Evolutionary conservation across 2,113 vertebrate species (phyloP).

Genomic region (Lamprotornis superbus): DNA sequence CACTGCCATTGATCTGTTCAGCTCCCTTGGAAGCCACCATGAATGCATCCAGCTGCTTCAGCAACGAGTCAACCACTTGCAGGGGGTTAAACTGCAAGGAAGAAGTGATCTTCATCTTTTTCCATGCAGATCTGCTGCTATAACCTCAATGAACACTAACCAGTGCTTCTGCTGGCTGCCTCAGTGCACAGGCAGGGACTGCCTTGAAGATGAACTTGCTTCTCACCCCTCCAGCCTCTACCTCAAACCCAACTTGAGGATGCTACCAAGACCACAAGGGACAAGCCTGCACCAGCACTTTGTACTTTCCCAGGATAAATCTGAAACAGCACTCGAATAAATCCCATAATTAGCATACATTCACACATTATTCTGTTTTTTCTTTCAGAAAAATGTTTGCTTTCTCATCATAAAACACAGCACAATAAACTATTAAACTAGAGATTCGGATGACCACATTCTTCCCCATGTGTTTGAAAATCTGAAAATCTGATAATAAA

Average conservation of each 20-base stretch:
- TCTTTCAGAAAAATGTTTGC: not conserved
- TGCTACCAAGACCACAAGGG: not conserved
- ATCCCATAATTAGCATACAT: not conserved
- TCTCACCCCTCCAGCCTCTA: not conserved
- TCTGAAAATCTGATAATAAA: not conserved
- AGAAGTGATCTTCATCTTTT: not conserved
- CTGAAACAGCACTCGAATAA: accelerated
- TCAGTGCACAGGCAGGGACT: not conserved
- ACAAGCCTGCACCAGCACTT: not conserved
- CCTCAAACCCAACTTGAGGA: not conserved
- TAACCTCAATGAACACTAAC: not conserved
- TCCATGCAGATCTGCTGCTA: not conserved
- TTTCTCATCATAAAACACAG: not conserved
- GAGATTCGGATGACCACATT: not conserved
- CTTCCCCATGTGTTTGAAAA: not conserved
- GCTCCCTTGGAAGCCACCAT: not conserved
- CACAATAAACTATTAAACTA: not conserved
- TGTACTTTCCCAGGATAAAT: not conserved
- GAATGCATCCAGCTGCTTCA: not conserved
- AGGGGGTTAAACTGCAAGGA: not conserved
- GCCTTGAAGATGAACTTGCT: not conserved
- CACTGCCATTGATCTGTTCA: accelerated
- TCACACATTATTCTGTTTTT: not conserved
- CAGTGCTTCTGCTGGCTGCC: not conserved
- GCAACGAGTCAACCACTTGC: not conserved